These are phyloP conservation scores for Acrobasis consociella DNA, from an alignment of 2,888 invertebrate genomes.

Conservation along the genomic window DNA sequence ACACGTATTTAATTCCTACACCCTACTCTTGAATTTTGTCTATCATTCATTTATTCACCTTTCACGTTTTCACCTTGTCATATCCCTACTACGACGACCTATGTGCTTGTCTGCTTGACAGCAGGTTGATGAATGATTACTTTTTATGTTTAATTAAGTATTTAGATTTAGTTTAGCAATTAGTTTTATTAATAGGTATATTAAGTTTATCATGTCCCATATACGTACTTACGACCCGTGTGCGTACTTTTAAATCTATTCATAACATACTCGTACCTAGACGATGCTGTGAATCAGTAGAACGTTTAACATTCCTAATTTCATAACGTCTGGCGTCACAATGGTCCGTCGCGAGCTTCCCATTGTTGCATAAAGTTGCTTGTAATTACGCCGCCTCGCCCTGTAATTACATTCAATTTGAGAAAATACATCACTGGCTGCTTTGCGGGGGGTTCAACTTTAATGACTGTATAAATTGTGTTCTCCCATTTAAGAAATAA, in stretches of 20 bases:
- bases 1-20: no score
- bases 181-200: no score
- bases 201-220: no score
- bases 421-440: constrained; percentile 16
- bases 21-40: no score
- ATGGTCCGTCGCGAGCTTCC: constrained; percentile 7
- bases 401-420: constrained; percentile 22
- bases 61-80: no score
- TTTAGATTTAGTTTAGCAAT: no score
- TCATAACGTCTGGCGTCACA: constrained; percentile 9
- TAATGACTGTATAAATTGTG: constrained; percentile 13
- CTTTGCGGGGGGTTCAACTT: constrained; percentile 4
- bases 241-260: not conserved
- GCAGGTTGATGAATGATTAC: no score
- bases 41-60: no score
- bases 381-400: constrained; percentile 7
- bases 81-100: no score
- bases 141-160: no score
- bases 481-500: not conserved
- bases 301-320: constrained; percentile 9
- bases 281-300: not conserved
- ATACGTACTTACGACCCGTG: no score
- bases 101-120: no score
- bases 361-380: constrained; percentile 17
- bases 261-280: not conserved